These are phyloP conservation scores for Rhegmatorhina hoffmannsi DNA, from an alignment of 2,113 vertebrate species.

Conservation along the genomic window DNA sequence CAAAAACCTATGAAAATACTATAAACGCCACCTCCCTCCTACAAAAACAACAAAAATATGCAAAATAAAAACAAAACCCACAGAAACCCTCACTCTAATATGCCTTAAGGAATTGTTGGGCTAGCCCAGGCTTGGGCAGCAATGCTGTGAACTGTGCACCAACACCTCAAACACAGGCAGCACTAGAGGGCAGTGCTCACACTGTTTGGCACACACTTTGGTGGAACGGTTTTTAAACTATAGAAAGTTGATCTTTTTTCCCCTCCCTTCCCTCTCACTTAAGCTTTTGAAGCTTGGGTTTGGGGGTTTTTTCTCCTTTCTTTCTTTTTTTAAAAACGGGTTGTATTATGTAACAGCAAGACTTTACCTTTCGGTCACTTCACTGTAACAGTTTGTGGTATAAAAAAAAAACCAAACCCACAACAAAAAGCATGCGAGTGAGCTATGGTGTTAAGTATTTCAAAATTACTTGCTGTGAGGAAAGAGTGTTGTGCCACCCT, in stretches of 20 bases:
- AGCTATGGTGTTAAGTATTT: background rate
- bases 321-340: background rate
- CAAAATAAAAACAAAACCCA: background rate
- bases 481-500: background rate
- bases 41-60: background rate
- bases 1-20: background rate
- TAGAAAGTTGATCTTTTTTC: background rate
- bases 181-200: constrained; percentile 51
- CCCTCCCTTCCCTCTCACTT: rapidly evolving
- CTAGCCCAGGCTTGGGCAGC: background rate
- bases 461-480: background rate
- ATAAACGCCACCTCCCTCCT: rapidly evolving
- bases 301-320: background rate
- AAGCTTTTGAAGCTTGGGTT: background rate
- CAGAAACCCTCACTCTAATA: too few species aligned
- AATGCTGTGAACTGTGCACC: rapidly evolving
- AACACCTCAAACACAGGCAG: background rate
- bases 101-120: background rate
- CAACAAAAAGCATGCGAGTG: background rate
- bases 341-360: background rate
- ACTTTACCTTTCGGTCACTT: background rate
- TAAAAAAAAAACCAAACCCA: too few species aligned
- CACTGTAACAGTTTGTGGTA: background rate
- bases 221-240: background rate
- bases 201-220: too few species aligned